Percentiles rank a stretch among this genome's conserved stretches.
Conservation (phyloP, 2,888 invertebrate species). For the Cephus sareptanus region DNA sequence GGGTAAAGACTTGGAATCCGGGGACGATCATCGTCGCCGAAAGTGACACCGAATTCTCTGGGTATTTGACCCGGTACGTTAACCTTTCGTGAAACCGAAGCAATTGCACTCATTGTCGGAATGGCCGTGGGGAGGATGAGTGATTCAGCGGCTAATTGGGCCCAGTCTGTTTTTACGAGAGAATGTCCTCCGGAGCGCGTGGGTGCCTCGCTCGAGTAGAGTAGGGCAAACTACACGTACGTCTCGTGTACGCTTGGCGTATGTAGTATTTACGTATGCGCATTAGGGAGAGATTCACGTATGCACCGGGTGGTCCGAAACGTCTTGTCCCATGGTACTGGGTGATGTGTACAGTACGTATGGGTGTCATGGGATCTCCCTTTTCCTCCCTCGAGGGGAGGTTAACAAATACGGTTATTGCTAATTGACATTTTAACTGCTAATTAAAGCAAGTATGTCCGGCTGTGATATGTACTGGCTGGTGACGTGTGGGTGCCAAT, state of each 20-base stretch:
- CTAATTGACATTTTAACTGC: slow-evolving; percentile 58
- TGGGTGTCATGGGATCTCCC: slow-evolving; percentile 38
- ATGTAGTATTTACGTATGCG: slow-evolving; percentile 20
- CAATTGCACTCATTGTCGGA: slow-evolving; percentile 61
- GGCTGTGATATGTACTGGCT: slow-evolving; percentile 24
- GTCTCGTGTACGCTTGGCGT: slow-evolving; percentile 23
- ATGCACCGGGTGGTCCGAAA: background rate
- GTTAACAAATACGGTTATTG: slow-evolving; percentile 54
- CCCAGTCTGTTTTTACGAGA: slow-evolving; percentile 31
- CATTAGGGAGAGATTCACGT: background rate
- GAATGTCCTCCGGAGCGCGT: background rate
- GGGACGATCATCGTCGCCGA: slow-evolving; percentile 30
- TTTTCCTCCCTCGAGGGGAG: slow-evolving; percentile 30
- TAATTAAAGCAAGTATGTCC: slow-evolving; percentile 49
- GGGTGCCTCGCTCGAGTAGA: slow-evolving; percentile 10
- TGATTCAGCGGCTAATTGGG: slow-evolving; percentile 53
- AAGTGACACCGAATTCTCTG: slow-evolving; percentile 61
- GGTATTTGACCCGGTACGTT: slow-evolving; percentile 60
- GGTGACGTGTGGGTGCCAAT: background rate
- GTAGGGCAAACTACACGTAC: slow-evolving; percentile 20
- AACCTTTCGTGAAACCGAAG: slow-evolving; percentile 60
- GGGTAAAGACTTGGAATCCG: background rate
- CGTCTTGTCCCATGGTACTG: background rate
- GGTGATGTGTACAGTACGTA: slow-evolving; percentile 25
- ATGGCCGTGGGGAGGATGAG: slow-evolving; percentile 27